A percentile compares a stretch with the other conserved stretches of the same genome.
phyloP scores from a whole-genome alignment of 2,888 invertebrate species.

The Drosophila buzzatii region DNA sequence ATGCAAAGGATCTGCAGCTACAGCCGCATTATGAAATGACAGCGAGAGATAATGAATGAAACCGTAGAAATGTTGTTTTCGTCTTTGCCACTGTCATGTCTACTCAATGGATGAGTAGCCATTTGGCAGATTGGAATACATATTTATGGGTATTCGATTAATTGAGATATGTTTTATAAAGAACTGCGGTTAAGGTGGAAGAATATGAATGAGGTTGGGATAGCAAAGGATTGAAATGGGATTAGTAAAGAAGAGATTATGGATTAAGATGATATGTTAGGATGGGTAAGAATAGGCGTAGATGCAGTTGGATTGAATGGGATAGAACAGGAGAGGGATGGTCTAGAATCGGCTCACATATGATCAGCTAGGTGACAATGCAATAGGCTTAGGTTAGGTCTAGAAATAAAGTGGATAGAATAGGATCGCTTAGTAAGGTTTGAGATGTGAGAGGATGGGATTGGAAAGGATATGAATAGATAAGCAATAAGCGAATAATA shows the following conservation, averaged over 20 bases:
- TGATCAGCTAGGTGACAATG: too few relatives aligned
- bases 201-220: background rate
- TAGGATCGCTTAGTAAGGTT: background rate
- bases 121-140: background rate
- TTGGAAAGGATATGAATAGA: background rate
- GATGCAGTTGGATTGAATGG: background rate
- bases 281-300: background rate
- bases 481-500: too few relatives aligned
- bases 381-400: too few relatives aligned
- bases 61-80: conserved; percentile 46
- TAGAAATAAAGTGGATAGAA: background rate
- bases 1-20: conserved; percentile 48
- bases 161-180: background rate
- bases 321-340: background rate
- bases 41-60: conserved; percentile 69
- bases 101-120: conserved; percentile 42
- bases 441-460: background rate
- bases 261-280: background rate
- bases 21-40: conserved; percentile 51
- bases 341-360: too few relatives aligned
- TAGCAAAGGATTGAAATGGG: background rate
- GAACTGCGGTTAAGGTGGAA: background rate
- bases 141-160: background rate
- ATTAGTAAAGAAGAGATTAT: background rate
- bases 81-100: conserved; percentile 11